phyloP scores from a whole-genome alignment of 2,888 invertebrate genomes.

The Ptychoptera albimana region DNA sequence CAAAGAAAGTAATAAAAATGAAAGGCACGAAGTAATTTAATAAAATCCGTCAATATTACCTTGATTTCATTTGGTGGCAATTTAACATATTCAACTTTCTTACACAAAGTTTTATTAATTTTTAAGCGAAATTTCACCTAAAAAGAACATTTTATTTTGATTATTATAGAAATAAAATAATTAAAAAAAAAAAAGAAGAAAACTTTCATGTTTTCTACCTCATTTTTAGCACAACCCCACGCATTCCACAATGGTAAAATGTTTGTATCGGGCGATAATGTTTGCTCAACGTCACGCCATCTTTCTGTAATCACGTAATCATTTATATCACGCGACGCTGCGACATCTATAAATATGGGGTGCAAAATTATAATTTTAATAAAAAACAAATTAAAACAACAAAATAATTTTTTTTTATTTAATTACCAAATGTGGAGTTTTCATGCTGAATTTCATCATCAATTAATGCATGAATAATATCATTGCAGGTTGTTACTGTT shows the following conservation, averaged over 20 bases:
- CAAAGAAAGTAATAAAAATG: too few relatives aligned
- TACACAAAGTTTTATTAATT: not conserved
- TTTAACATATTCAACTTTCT: not conserved
- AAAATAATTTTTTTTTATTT: not conserved
- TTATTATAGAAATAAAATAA: too few relatives aligned
- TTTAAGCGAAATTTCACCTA: not conserved
- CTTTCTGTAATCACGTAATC: constrained; percentile 59
- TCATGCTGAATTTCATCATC: constrained; percentile 22
- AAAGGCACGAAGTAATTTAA: too few relatives aligned
- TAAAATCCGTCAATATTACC: too few relatives aligned
- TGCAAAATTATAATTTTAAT: constrained; percentile 11
- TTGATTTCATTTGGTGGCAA: too few relatives aligned
- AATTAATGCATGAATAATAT: constrained; percentile 29
- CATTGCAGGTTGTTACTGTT: constrained; percentile 27
- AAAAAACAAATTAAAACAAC: constrained; percentile 6
- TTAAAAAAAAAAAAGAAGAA: too few relatives aligned
- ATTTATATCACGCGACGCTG: constrained; percentile 33
- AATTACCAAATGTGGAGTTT: not conserved
- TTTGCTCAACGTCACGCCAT: constrained; percentile 63
- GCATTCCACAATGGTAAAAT: constrained; percentile 66
- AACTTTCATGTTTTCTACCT: constrained; percentile 39
- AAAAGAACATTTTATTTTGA: not conserved
- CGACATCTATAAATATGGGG: constrained; percentile 15
- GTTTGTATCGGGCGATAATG: constrained; percentile 49
- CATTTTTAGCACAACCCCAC: constrained; percentile 56